Conservation (phyloP, 2,797 vertebrate genomes). For the Sternarchorhynchus goeldii region DNA sequence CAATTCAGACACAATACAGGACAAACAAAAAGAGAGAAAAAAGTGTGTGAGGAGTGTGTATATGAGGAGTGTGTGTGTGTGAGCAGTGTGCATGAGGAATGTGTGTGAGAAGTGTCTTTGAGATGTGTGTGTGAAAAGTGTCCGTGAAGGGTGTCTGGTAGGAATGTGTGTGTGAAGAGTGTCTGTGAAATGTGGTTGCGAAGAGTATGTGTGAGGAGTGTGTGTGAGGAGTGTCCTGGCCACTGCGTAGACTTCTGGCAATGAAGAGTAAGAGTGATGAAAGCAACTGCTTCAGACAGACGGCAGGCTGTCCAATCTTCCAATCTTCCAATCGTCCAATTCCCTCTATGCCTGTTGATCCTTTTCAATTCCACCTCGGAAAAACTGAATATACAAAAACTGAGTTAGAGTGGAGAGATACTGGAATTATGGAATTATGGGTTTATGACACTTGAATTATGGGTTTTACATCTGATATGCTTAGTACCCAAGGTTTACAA, state of each 20-base stretch:
- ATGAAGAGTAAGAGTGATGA: constrained; percentile 37
- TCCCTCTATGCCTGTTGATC: constrained; percentile 40
- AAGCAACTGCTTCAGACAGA: constrained; percentile 41
- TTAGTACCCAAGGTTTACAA: constrained; percentile 39
- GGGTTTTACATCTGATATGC: constrained; percentile 39
- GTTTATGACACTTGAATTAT: constrained; percentile 29
- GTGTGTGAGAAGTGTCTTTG: no score
- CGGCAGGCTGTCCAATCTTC: constrained; percentile 26
- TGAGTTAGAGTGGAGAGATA: constrained; percentile 34
- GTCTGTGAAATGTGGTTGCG: not conserved
- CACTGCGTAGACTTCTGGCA: constrained; percentile 37
- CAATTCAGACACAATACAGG: not conserved
- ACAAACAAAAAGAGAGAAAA: not conserved
- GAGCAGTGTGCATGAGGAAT: no score
- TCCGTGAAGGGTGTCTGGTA: constrained; percentile 31
- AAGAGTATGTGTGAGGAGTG: not conserved
- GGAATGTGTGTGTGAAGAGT: not conserved
- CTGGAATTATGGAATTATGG: not conserved
- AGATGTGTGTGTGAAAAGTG: no score
- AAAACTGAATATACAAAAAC: constrained; percentile 45
- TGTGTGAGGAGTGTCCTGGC: no score
- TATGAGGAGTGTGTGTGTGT: no score
- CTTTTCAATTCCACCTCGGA: constrained; percentile 34
- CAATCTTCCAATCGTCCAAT: constrained; percentile 16
- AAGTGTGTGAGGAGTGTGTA: no score